phyloP scores from a whole-genome alignment of 2,888 invertebrate genomes.

The Arrhopalites spinosus region DNA sequence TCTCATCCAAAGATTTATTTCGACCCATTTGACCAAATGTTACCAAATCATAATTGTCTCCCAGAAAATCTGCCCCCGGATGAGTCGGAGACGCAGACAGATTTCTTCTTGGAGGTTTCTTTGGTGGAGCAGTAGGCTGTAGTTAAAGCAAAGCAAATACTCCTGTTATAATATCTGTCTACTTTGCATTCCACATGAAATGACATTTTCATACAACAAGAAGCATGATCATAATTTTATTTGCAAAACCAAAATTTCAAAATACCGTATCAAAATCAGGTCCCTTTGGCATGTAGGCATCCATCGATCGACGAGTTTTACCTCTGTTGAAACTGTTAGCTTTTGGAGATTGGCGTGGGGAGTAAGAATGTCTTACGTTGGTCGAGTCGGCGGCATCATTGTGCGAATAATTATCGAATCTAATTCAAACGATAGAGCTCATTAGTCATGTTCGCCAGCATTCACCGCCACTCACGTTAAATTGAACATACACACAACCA shows the following conservation, averaged over 20 bases:
- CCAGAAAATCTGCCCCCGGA: slow-evolving; percentile 63
- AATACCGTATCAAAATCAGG: slow-evolving; percentile 56
- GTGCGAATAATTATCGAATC: slow-evolving; percentile 56
- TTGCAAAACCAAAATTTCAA: background rate
- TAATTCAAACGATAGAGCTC: slow-evolving; percentile 40
- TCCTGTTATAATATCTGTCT: background rate
- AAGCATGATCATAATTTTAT: background rate
- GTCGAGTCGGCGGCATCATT: slow-evolving; percentile 52
- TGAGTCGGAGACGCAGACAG: slow-evolving; percentile 85
- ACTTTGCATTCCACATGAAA: background rate
- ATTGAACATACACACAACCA: slow-evolving; percentile 16
- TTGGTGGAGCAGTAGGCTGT: slow-evolving; percentile 71
- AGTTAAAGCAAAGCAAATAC: slow-evolving; percentile 44
- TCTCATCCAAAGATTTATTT: slow-evolving; percentile 54
- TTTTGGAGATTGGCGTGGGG: slow-evolving; percentile 54
- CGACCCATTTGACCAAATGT: slow-evolving; percentile 43
- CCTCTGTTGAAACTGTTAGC: slow-evolving; percentile 51
- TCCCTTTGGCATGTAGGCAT: slow-evolving; percentile 55
- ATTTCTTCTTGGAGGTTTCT: slow-evolving; percentile 86
- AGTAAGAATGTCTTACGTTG: slow-evolving; percentile 50
- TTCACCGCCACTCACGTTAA: background rate
- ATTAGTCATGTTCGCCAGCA: slow-evolving; percentile 37
- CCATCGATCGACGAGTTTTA: slow-evolving; percentile 55
- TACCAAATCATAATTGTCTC: slow-evolving; percentile 24
- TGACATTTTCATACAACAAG: background rate